A percentile compares a stretch with the other conserved stretches of the same genome.
phyloP scores from a whole-genome alignment of 2,113 vertebrate genomes.

The Phrynosoma blainvillii region DNA sequence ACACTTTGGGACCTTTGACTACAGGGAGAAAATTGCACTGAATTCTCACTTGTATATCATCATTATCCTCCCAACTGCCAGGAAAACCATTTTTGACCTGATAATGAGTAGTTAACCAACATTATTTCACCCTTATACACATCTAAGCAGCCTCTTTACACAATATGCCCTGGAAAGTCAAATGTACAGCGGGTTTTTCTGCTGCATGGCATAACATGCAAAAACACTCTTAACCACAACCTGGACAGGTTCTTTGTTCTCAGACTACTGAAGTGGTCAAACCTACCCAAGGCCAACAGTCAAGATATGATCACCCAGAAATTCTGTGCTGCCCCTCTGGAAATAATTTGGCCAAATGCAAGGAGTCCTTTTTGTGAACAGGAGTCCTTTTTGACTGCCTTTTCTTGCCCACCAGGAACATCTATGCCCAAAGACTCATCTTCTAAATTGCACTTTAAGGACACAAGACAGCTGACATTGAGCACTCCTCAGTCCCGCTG shows the following conservation, averaged over 20 bases:
- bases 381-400: background rate
- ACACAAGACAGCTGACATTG: background rate
- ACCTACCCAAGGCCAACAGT: background rate
- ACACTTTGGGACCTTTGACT: no score
- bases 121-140: no score
- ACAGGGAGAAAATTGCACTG: no score
- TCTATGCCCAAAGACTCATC: background rate
- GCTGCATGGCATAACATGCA: background rate
- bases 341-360: background rate
- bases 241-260: background rate
- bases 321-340: background rate
- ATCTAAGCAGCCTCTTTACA: no score
- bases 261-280: background rate
- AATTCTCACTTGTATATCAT: no score
- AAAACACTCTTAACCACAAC: no score
- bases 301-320: background rate
- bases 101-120: no score
- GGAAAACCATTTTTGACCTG: no score
- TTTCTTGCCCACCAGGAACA: background rate
- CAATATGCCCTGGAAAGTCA: no score
- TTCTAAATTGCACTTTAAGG: background rate
- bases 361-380: background rate
- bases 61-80: no score
- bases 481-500: background rate
- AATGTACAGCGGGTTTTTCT: no score